Conservation (phyloP, 2,113 vertebrate genomes). For the Pithys albifrons region DNA sequence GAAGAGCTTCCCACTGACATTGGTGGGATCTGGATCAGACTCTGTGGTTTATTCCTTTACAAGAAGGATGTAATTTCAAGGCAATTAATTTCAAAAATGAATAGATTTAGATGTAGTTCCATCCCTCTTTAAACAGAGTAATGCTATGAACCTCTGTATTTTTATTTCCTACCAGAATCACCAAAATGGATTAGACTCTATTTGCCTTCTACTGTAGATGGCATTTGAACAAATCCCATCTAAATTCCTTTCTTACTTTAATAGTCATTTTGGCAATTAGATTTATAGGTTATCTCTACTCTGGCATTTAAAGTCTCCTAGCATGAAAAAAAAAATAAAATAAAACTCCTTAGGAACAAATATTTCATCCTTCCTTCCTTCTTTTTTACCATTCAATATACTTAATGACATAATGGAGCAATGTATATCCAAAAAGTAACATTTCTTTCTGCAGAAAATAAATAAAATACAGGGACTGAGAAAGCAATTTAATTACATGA, state of each 20-base stretch:
- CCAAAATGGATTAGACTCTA: neutral
- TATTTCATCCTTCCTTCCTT: neutral
- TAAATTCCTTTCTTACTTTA: conserved; percentile 16
- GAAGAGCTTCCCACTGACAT: neutral
- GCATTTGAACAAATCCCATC: conserved; percentile 51
- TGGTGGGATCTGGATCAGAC: neutral
- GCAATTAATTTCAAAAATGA: neutral
- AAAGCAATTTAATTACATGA: neutral
- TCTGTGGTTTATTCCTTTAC: neutral
- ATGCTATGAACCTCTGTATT: neutral
- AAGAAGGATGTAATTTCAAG: neutral
- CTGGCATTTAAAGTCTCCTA: conserved; percentile 29
- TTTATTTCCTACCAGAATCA: conserved; percentile 17
- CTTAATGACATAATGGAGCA: neutral
- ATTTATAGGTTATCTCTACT: neutral
- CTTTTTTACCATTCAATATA: neutral
- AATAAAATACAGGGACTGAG: neutral
- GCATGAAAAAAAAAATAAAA: neutral
- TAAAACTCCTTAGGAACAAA: neutral
- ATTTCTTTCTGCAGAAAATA: neutral
- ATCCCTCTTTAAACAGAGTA: neutral
- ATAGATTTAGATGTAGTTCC: neutral
- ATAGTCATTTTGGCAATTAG: conserved; percentile 26
- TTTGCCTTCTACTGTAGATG: neutral
- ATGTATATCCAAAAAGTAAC: neutral